A percentile compares a stretch with the other conserved stretches of the same genome.
Conservation (phyloP, 2,797 vertebrate species). For the Choloepus didactylus region DNA sequence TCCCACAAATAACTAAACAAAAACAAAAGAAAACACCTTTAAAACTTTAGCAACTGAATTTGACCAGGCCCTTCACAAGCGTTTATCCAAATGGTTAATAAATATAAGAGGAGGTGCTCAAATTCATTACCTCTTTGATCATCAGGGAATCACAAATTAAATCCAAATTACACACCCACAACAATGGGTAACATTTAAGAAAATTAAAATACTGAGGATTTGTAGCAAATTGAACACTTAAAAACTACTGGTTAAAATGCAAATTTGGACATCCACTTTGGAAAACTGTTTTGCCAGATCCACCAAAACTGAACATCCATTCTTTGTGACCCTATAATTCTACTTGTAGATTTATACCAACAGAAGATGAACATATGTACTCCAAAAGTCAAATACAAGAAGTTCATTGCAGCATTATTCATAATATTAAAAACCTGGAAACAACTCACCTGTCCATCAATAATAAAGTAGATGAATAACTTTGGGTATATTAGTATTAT, state of each 20-base stretch:
- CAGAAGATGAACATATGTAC: neutral
- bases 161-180: neutral
- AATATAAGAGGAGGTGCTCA: neutral
- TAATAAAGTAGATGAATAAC: neutral
- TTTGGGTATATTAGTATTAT: neutral
- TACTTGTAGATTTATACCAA: neutral
- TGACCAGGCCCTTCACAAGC: conserved; percentile 20
- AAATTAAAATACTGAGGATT: neutral
- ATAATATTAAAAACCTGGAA: neutral
- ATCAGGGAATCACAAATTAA: conserved; percentile 26
- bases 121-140: neutral
- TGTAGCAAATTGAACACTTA: neutral
- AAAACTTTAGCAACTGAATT: neutral
- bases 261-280: neutral
- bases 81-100: neutral
- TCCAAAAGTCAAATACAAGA: neutral
- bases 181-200: neutral
- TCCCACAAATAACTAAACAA: neutral
- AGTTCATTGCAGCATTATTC: neutral
- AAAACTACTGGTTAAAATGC: neutral
- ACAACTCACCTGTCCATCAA: neutral
- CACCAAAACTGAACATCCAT: neutral
- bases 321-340: neutral
- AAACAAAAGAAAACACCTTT: neutral
- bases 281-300: conserved; percentile 2